These are phyloP conservation scores for Camptogramma bilineatum DNA, from an alignment of 2,888 invertebrate species.

Conservation along the genomic window DNA sequence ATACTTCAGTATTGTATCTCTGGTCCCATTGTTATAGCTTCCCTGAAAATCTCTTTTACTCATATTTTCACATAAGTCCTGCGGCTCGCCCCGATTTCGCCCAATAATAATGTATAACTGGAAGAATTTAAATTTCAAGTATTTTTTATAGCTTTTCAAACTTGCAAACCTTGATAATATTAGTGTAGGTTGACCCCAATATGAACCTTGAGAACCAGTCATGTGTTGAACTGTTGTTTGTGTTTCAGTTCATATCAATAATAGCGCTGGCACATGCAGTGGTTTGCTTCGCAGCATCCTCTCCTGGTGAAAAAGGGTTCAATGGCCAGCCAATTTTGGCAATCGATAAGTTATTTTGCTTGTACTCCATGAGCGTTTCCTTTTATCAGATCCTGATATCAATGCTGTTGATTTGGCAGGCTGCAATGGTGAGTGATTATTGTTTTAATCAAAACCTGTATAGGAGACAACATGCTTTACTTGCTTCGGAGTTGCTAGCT, in stretches of 20 bases:
- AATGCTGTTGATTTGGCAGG: slow-evolving; percentile 55
- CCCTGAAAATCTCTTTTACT: too few species aligned
- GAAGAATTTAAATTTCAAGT: too few species aligned
- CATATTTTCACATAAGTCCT: too few species aligned
- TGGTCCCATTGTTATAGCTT: too few species aligned
- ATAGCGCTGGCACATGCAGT: slow-evolving; percentile 45
- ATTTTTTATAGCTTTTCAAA: too few species aligned
- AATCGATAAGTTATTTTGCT: slow-evolving; percentile 54
- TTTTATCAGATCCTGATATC: slow-evolving; percentile 63
- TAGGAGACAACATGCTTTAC: neutral
- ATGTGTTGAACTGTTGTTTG: neutral
- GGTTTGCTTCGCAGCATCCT: slow-evolving; percentile 22
- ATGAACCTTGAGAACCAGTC: too few species aligned
- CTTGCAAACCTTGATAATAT: too few species aligned
- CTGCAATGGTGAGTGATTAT: slow-evolving; percentile 42
- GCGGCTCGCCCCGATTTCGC: too few species aligned
- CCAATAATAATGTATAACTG: too few species aligned
- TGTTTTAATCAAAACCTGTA: neutral
- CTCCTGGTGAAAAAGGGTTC: slow-evolving; percentile 25
- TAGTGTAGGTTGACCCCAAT: too few species aligned
- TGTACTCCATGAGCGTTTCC: slow-evolving; percentile 55
- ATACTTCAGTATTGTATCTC: too few species aligned
- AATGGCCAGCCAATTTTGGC: slow-evolving; percentile 52
- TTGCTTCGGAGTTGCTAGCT: too few species aligned
- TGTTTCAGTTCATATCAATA: slow-evolving; percentile 54